A percentile compares a stretch with the other conserved stretches of the same genome.
phyloP scores from a whole-genome alignment of 53 echinoderm and acorn worm species.

The Arbacia lixula region DNA sequence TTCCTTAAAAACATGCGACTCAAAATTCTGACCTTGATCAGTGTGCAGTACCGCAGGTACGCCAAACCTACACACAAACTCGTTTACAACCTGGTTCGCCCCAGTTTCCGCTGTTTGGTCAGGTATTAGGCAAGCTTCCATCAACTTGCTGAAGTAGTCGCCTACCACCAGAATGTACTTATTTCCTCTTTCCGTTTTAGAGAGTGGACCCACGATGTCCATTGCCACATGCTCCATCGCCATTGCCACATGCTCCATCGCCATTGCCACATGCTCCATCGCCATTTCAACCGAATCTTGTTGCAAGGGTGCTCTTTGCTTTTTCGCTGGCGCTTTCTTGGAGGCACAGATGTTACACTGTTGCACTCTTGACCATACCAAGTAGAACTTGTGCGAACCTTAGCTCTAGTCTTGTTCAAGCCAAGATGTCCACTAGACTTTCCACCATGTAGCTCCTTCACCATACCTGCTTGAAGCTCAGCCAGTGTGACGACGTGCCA shows the following conservation, averaged over 20 bases:
- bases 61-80: constrained; percentile 9
- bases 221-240: no score
- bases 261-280: not conserved
- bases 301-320: not conserved
- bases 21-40: constrained; percentile 18
- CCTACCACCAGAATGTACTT: no score
- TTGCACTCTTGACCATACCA: no score
- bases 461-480: not conserved
- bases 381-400: constrained; percentile 10
- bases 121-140: not conserved
- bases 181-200: no score
- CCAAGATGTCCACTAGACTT: not conserved
- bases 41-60: not conserved
- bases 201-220: no score
- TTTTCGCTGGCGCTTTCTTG: not conserved
- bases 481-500: not conserved
- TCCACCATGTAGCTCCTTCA: constrained; percentile 3
- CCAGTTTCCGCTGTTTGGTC: not conserved
- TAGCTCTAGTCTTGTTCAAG: not conserved
- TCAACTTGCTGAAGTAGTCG: constrained; percentile 1
- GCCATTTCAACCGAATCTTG: not conserved
- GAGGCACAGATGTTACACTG: no score
- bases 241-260: no score
- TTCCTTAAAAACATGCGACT: not conserved
- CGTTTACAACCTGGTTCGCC: not conserved